phyloP scores from a whole-genome alignment of 2,888 invertebrate genomes.

The Troides oblongomaculatus region DNA sequence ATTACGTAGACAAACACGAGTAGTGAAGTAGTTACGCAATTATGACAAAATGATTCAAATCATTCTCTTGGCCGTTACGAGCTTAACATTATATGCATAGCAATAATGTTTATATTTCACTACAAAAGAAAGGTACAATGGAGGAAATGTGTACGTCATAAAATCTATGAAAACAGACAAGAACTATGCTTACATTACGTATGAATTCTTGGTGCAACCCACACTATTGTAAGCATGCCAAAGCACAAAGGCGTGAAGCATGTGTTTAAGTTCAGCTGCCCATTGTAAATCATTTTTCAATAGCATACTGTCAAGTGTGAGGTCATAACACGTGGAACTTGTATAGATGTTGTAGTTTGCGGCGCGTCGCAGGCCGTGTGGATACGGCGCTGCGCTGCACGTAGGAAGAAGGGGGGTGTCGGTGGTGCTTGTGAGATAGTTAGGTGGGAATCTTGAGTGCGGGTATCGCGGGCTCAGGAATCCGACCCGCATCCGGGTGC shows the following conservation, averaged over 20 bases:
- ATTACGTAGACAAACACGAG: too few relatives aligned
- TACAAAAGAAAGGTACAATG: slow-evolving; percentile 18
- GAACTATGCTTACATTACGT: slow-evolving; percentile 26
- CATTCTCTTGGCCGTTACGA: neutral
- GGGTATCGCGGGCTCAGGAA: slow-evolving; percentile 62
- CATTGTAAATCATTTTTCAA: slow-evolving; percentile 30
- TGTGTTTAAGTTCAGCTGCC: slow-evolving; percentile 30
- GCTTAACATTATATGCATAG: slow-evolving; percentile 17
- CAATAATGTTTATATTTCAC: slow-evolving; percentile 18
- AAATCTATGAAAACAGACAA: slow-evolving; percentile 26
- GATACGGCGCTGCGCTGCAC: slow-evolving; percentile 20
- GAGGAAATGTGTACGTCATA: slow-evolving; percentile 19
- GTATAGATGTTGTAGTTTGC: slow-evolving; percentile 25
- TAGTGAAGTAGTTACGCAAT: neutral
- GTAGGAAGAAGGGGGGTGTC: slow-evolving; percentile 30
- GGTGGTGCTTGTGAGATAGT: slow-evolving; percentile 36
- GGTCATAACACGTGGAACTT: slow-evolving; percentile 28
- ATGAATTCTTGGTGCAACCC: slow-evolving; percentile 23
- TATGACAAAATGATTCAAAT: neutral
- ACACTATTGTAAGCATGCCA: slow-evolving; percentile 29
- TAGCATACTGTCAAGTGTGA: slow-evolving; percentile 29
- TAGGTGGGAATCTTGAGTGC: slow-evolving; percentile 58
- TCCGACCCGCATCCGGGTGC: slow-evolving; percentile 77
- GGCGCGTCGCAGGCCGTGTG: slow-evolving; percentile 17
- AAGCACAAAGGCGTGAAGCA: slow-evolving; percentile 30